Evolutionary conservation across 2,888 invertebrate species (phyloP).

Genomic region (Prenolepis imparis): DNA sequence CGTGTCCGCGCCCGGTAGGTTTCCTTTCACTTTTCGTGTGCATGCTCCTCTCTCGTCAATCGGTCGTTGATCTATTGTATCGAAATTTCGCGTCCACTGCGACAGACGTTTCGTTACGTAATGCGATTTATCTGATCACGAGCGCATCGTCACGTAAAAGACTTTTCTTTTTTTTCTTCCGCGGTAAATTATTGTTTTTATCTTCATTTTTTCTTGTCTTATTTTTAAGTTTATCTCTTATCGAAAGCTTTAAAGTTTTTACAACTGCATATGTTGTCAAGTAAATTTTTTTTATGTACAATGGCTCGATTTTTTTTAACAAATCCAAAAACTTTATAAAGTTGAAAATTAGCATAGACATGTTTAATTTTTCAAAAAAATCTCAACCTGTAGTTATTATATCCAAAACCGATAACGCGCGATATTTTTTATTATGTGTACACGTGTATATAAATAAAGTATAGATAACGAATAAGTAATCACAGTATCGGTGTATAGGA

Average conservation of each 20-base stretch:
- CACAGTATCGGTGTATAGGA: background rate
- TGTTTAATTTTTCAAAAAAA: background rate
- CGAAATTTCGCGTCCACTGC: background rate
- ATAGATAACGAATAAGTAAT: background rate
- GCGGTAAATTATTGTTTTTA: background rate
- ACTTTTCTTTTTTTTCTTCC: background rate
- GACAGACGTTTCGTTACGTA: background rate
- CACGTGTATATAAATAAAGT: background rate
- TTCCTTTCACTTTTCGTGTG: conserved; percentile 71
- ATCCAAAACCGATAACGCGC: background rate
- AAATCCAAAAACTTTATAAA: background rate
- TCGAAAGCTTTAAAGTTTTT: background rate
- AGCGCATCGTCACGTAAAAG: conserved; percentile 12
- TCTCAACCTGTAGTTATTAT: background rate
- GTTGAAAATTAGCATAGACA: background rate
- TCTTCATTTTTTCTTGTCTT: background rate
- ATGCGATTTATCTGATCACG: background rate
- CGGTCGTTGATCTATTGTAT: background rate
- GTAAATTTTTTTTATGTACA: background rate
- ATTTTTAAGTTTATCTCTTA: background rate
- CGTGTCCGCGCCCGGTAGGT: conserved; percentile 69
- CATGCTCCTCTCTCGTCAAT: conserved; percentile 39
- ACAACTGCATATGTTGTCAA: background rate
- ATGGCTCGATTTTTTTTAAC: background rate
- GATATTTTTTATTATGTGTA: background rate